Percentiles rank a stretch among this genome's conserved stretches.
phyloP scores from a whole-genome alignment of 2,888 invertebrate species.

The Andrena fulva region DNA sequence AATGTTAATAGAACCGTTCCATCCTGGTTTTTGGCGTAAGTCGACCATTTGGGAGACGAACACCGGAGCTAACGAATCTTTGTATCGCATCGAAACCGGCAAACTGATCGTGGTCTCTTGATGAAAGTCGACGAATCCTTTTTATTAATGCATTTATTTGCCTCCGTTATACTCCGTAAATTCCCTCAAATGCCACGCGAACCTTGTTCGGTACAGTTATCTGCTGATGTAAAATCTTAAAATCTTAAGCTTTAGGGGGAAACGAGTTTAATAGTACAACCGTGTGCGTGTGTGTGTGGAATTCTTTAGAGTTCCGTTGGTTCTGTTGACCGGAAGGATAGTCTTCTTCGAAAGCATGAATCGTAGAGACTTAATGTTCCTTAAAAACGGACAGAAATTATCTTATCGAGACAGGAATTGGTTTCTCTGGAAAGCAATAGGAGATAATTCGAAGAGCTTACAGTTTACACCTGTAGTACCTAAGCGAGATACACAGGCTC shows the following conservation, averaged over 20 bases:
- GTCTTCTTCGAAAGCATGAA: slow-evolving; percentile 1
- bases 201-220: neutral
- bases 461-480: slow-evolving; percentile 20
- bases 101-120: slow-evolving; percentile 4
- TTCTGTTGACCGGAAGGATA: slow-evolving; percentile 14
- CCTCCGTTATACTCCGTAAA: neutral
- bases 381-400: slow-evolving; percentile 8
- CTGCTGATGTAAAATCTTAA: neutral
- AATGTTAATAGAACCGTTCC: slow-evolving; percentile 15
- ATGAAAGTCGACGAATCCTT: neutral
- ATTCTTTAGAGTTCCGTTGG: slow-evolving; percentile 10
- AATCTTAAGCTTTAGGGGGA: neutral
- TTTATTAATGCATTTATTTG: slow-evolving; percentile 13
- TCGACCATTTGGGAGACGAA: neutral
- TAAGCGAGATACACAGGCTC: slow-evolving; percentile 13
- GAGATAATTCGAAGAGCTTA: slow-evolving; percentile 29
- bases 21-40: slow-evolving; percentile 15
- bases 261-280: neutral
- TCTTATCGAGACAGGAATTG: neutral
- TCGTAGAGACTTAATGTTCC: slow-evolving; percentile 10
- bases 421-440: slow-evolving; percentile 18
- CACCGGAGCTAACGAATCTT: neutral
- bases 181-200: neutral
- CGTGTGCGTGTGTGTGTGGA: neutral
- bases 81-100: slow-evolving; percentile 10